These are phyloP conservation scores for Leuciscus idus DNA, from an alignment of 2,113 vertebrate species.

Conservation along the genomic window DNA sequence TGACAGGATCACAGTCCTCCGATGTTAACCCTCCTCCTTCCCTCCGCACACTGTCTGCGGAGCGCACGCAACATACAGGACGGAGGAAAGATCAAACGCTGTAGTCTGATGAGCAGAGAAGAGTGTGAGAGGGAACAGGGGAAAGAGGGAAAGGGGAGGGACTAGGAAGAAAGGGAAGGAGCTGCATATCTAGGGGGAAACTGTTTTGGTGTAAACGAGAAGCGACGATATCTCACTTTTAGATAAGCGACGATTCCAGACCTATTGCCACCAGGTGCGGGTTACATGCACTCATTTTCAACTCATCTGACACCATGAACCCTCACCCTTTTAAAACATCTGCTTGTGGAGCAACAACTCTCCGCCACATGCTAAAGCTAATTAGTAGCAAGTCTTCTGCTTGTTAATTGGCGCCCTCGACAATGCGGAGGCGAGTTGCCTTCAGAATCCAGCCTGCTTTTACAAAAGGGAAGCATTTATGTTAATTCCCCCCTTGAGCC, in stretches of 20 bases:
- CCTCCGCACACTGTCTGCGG: not conserved
- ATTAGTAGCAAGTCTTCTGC: conserved; percentile 48
- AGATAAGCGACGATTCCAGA: not conserved
- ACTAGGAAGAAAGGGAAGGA: not conserved
- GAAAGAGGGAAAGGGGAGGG: not conserved
- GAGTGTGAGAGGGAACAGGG: not conserved
- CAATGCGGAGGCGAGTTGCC: conserved; percentile 39
- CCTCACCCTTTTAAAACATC: conserved; percentile 26
- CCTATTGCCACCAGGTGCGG: not conserved
- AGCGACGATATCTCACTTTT: not conserved
- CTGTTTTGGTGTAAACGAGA: not conserved
- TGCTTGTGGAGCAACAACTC: not conserved
- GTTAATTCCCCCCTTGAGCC: conserved; percentile 38
- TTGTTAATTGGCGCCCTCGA: conserved; percentile 53
- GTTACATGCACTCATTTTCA: conserved; percentile 6
- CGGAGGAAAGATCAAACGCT: not conserved
- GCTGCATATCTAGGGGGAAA: not conserved
- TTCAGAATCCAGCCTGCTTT: conserved; percentile 27
- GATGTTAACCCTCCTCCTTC: not conserved
- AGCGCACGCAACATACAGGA: not conserved
- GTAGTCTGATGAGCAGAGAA: conserved; percentile 3
- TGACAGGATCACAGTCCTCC: conserved; percentile 16
- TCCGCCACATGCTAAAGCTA: conserved; percentile 36
- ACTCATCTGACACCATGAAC: conserved; percentile 11
- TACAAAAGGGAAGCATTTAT: conserved; percentile 37